Evolutionary conservation across 2,888 invertebrate genomes (phyloP), one percentile per base, ranked within the genome.

Genomic region (Acleris holmiana): DNA sequence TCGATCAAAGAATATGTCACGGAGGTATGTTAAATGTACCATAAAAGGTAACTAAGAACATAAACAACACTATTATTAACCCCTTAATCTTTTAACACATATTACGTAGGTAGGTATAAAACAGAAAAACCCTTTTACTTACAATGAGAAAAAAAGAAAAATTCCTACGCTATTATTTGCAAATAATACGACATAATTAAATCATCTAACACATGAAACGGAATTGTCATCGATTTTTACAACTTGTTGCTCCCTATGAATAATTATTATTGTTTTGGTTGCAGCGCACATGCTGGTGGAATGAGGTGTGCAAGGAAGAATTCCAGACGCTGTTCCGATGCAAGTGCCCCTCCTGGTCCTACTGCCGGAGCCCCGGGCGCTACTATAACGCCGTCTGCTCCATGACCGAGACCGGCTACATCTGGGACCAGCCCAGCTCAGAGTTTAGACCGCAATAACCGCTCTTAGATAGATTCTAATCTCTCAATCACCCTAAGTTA

Each of bases 241-340:
- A 2, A 47, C 47, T 10, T 47, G 47, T 47, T 47, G 47, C 47
- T 47, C 19, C 18, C 17, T 19, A 47, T 19, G 6, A 44, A 17
- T 17, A n/a, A n/a, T n/a, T n/a, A n/a, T n/a, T 17, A 44, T 2
- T 4, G n/a, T 35, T 55, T 17, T 44, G 44, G 13, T 89, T 92
- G 56, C 84, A 97, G 98, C 94, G 98, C 82, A 97, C 96, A 57
- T 98, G 98, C 85, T 98, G 97, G 97, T 97, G 97, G 96, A 98
- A 97, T 85, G 98, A 98, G 92, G 95, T 97, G 18, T 98, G 98
- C 91, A 98, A 98, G 82, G 97, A 97, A 82, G 98, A 98, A 86
- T 98, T 98, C 80, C 97, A 97, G 86, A 95, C 94, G 72, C 93
- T 96, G 73, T 98, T 98, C 85, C 94, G 97, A 67, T 98, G 98